Evolutionary conservation across 2,888 invertebrate species (phyloP).

Genomic region (Heliconius ethilla): DNA sequence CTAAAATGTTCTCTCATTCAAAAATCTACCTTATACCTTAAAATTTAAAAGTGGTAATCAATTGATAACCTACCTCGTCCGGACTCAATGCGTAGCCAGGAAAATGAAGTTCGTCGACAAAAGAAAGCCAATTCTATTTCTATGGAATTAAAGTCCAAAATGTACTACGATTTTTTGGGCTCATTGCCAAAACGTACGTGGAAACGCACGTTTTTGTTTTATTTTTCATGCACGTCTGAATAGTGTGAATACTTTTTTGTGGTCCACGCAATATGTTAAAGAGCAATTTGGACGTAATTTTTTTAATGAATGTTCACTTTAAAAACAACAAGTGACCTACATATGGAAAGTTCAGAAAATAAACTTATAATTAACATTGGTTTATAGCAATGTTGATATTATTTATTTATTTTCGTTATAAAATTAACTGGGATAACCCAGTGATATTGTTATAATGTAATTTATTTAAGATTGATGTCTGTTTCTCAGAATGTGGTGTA

Average conservation of each 20-base stretch:
- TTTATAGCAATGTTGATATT: no score
- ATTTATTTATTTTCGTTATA: background rate
- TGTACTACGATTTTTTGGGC: constrained; percentile 42
- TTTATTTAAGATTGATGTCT: background rate
- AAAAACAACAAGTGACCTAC: constrained; percentile 33
- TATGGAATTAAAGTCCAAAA: constrained; percentile 29
- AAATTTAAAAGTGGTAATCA: constrained; percentile 5
- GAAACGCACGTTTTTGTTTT: constrained; percentile 64
- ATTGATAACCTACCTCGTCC: background rate
- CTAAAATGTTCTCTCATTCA: background rate
- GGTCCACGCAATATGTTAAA: constrained; percentile 40
- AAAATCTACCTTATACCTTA: background rate
- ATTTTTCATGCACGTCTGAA: constrained; percentile 61
- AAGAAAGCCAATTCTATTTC: constrained; percentile 32
- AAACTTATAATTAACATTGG: no score
- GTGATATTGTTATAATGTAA: background rate
- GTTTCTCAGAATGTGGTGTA: background rate
- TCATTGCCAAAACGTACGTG: constrained; percentile 59
- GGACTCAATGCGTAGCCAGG: constrained; percentile 20
- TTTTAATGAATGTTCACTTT: constrained; percentile 37
- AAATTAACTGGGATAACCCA: background rate
- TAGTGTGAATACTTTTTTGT: constrained; percentile 50
- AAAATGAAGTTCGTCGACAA: constrained; percentile 12
- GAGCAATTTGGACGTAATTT: constrained; percentile 39
- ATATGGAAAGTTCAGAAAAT: background rate